Evolutionary conservation across 2,113 vertebrate species (phyloP).

Genomic region (Struthidea cinerea): DNA sequence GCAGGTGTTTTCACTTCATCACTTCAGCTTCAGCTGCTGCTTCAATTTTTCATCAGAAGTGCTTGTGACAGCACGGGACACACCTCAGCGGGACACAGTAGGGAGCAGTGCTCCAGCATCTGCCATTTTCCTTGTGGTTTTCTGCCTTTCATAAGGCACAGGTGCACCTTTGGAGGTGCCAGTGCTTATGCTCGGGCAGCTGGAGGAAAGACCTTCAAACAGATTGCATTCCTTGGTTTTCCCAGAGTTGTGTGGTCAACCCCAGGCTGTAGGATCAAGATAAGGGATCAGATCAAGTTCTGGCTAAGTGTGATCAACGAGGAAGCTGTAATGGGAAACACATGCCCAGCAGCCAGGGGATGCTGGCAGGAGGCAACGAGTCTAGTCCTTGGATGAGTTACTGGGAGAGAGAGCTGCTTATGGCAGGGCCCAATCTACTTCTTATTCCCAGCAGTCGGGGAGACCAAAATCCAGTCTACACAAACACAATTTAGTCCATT

Average conservation of each 20-base stretch:
- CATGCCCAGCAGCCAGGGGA: background rate
- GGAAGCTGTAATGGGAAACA: background rate
- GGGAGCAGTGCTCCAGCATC: background rate
- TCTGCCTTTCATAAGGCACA: background rate
- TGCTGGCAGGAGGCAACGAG: background rate
- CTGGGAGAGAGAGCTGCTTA: background rate
- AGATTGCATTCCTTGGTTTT: background rate
- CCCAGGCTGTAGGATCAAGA: background rate
- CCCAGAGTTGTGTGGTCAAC: background rate
- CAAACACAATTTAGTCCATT: background rate
- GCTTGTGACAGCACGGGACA: background rate
- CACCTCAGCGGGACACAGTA: background rate
- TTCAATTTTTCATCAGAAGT: background rate
- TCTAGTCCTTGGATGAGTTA: background rate
- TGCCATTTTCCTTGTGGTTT: background rate
- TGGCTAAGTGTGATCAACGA: background rate
- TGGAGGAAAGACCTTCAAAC: background rate
- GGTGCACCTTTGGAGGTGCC: background rate
- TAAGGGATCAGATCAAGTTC: background rate
- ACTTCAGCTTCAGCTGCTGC: background rate
- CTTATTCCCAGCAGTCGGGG: background rate
- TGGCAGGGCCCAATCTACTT: background rate
- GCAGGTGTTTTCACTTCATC: background rate
- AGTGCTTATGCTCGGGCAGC: background rate
- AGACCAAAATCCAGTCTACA: background rate